phyloP scores from a whole-genome alignment of 2,888 invertebrate genomes.

The Hyles lineata region DNA sequence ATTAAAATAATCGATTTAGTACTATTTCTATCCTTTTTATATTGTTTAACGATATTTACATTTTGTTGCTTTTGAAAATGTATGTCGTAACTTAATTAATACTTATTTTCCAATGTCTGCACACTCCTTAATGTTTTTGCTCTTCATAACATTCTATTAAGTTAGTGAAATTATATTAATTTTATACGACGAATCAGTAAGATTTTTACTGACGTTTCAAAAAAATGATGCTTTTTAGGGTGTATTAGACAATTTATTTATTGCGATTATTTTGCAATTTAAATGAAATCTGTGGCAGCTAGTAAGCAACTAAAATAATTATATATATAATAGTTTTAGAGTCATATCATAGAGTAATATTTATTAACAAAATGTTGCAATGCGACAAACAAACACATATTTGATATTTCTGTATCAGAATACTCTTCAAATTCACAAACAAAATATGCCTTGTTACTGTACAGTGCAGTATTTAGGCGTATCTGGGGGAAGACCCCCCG shows the following conservation, averaged over 20 bases:
- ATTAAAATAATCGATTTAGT: too few relatives aligned
- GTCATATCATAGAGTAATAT: slow-evolving; percentile 53
- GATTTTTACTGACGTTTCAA: not conserved
- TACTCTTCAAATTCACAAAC: not conserved
- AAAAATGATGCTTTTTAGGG: not conserved
- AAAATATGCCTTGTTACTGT: slow-evolving; percentile 12
- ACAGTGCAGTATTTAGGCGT: slow-evolving; percentile 17
- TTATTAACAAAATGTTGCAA: slow-evolving; percentile 30
- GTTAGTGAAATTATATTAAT: slow-evolving; percentile 12
- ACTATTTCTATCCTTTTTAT: too few relatives aligned
- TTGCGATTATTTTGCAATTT: not conserved
- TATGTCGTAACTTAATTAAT: not conserved
- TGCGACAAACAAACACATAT: slow-evolving; percentile 21
- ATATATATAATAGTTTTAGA: slow-evolving; percentile 36
- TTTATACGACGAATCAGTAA: not conserved
- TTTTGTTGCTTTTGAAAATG: too few relatives aligned
- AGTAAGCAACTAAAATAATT: slow-evolving; percentile 16
- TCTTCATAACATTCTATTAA: slow-evolving; percentile 4
- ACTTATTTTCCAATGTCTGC: not conserved
- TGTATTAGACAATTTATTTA: not conserved
- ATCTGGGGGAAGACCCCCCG: not conserved
- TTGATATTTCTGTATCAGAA: not conserved
- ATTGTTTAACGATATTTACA: too few relatives aligned
- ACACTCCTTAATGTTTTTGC: not conserved
- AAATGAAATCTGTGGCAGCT: not conserved